These are phyloP conservation scores for Archaeoteleia sp. DNA, from an alignment of 2,888 invertebrate genomes.

Conservation along the genomic window DNA sequence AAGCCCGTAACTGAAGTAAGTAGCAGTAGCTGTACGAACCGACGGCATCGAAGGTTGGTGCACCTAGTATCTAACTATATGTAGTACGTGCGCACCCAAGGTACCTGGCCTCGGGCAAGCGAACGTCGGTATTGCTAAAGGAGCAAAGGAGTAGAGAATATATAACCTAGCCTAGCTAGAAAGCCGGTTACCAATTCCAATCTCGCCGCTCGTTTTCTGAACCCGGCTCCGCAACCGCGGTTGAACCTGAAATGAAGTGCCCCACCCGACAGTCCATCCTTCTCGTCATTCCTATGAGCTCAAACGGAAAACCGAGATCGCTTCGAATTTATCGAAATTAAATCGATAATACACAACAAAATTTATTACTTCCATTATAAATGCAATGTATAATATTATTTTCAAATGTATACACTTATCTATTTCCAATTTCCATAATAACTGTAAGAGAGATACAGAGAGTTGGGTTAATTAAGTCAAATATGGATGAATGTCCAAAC, in stretches of 20 bases:
- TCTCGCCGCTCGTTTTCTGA: constrained; percentile 62
- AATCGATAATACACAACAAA: too few species aligned
- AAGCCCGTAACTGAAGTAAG: constrained; percentile 37
- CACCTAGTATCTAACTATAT: constrained; percentile 57
- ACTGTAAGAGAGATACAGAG: too few species aligned
- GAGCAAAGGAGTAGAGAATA: constrained; percentile 55
- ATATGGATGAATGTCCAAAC: too few species aligned
- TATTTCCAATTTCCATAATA: too few species aligned
- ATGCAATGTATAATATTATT: too few species aligned
- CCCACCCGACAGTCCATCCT: constrained; percentile 70
- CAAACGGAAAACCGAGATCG: background rate
- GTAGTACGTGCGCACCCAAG: constrained; percentile 53
- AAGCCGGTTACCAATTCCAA: constrained; percentile 72
- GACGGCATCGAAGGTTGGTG: constrained; percentile 63
- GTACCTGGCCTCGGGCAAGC: constrained; percentile 66
- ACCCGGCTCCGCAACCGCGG: constrained; percentile 57
- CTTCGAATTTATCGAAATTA: too few species aligned
- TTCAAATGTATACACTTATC: too few species aligned
- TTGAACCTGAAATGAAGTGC: constrained; percentile 70
- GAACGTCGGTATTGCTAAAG: constrained; percentile 58
- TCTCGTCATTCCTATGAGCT: constrained; percentile 64
- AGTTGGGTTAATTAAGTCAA: too few species aligned
- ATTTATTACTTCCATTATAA: too few species aligned
- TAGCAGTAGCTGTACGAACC: constrained; percentile 42
- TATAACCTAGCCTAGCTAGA: constrained; percentile 61